Evolutionary conservation across 1,140 invertebrate species (phyloP).

Genomic region (Drosophila bocqueti): DNA sequence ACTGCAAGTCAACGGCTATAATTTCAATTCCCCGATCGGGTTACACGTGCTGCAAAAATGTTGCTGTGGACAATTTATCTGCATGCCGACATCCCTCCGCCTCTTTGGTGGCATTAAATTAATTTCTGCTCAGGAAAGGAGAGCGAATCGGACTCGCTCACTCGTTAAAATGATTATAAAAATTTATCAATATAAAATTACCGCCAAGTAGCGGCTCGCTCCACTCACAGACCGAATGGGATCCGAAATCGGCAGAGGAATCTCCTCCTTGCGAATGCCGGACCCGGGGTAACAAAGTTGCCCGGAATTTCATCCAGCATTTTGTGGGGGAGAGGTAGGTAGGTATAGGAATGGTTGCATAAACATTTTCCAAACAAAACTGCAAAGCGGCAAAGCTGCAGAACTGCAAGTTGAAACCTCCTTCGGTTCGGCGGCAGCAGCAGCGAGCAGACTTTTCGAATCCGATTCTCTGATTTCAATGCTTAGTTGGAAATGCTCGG

Average conservation of each 20-base stretch:
- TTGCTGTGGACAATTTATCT: slow-evolving; percentile 32
- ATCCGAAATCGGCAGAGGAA: slow-evolving; percentile 55
- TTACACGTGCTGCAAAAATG: slow-evolving; percentile 78
- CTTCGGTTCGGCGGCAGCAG: slow-evolving; percentile 20
- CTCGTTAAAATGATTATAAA: slow-evolving; percentile 83
- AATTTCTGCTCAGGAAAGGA: slow-evolving; percentile 62
- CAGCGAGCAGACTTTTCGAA: slow-evolving; percentile 24
- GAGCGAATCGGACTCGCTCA: slow-evolving; percentile 44
- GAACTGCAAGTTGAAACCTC: slow-evolving; percentile 37
- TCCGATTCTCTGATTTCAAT: slow-evolving; percentile 26
- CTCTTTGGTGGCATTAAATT: slow-evolving; percentile 75
- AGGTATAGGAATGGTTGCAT: slow-evolving; percentile 16
- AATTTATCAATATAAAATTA: slow-evolving; percentile 83
- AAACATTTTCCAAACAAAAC: slow-evolving; percentile 34
- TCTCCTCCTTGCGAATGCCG: slow-evolving; percentile 45
- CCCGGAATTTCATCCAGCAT: slow-evolving; percentile 23
- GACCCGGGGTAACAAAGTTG: slow-evolving; percentile 30
- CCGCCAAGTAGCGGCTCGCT: slow-evolving; percentile 44
- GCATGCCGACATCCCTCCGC: slow-evolving; percentile 26
- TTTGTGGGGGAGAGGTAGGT: slow-evolving; percentile 1
- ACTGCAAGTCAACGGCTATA: slow-evolving; percentile 78
- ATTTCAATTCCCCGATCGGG: slow-evolving; percentile 77
- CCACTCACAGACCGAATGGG: slow-evolving; percentile 50
- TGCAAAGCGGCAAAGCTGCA: slow-evolving; percentile 17
- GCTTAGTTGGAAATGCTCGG: slow-evolving; percentile 27